Evolutionary conservation across 2,797 vertebrate species (phyloP).

Genomic region (Cercopithecus hamlyni): DNA sequence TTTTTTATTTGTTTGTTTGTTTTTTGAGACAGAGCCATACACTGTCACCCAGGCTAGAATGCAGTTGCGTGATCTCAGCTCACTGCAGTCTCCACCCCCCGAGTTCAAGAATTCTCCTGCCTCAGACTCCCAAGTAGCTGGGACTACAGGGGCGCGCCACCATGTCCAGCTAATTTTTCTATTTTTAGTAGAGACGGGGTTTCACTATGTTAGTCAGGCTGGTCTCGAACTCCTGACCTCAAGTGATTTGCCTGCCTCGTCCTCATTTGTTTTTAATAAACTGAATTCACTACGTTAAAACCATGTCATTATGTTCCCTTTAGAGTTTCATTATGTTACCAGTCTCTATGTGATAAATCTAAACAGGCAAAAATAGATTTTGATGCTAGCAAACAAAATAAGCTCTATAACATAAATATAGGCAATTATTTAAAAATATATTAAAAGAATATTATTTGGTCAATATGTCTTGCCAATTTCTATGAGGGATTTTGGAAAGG

Average conservation of each 20-base stretch:
- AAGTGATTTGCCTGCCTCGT: background rate
- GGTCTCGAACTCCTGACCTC: background rate
- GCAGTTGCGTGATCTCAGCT: background rate
- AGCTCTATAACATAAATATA: background rate
- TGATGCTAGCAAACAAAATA: background rate
- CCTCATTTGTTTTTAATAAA: conserved; percentile 7
- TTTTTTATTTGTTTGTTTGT: background rate
- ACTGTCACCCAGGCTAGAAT: background rate
- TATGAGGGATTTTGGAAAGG: background rate
- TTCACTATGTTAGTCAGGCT: background rate
- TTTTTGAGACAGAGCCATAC: background rate
- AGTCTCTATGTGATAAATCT: background rate
- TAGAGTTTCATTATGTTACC: background rate
- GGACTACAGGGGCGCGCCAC: background rate
- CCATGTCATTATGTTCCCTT: background rate
- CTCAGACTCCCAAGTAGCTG: background rate
- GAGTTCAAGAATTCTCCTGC: background rate
- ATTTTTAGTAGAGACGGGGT: background rate
- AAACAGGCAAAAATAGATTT: background rate
- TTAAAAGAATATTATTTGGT: background rate
- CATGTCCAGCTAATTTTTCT: background rate
- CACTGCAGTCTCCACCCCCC: background rate
- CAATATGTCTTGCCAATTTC: background rate
- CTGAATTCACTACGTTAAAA: background rate
- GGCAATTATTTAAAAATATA: background rate